Evolutionary conservation across 2,888 invertebrate genomes (phyloP), one percentile per base, ranked within the genome.

Genomic region (Caenorhabditis sulstoni): DNA sequence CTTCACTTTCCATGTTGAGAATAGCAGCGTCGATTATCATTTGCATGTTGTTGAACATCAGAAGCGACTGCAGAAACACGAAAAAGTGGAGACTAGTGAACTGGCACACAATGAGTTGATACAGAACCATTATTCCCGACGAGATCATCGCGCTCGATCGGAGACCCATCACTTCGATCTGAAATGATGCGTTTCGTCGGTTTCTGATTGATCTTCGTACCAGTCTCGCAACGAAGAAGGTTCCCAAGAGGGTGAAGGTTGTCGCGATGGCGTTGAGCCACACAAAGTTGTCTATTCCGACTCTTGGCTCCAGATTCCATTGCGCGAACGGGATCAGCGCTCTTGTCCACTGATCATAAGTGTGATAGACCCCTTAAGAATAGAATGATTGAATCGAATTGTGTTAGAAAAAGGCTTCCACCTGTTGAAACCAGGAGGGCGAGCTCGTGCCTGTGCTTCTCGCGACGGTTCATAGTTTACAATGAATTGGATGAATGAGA

Each of bases 281-380:
- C 3, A 83, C 70, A 35, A 86, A 79, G 20, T 82, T 73, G 49
- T 81, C 84, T 55, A 85, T 74, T 20, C 76, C 77, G 8, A 82
- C 79, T 3, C 62, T 18, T 0, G 88, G 88, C 20, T 75, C 47
- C 22, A 87, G 67, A 22, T 83, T 81, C 88, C 88, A 88, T 61
- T 83, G 81, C 35, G 82, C 68, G 57, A 88, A 88, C 7, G 88
- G 88, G 1, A 85, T 20, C 12, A 88, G 65, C 2, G 87, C 82
- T 11, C 82, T 80, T 3, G 82, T 82, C 88, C 88, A 88, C 64
- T 87, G 84, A 39, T 87, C 88, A 39, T 75, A 82, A 0, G 87
- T 85, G 62, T 87, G 84, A 79, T 86, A 87, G n/a, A 81, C 52
- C 14, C 87, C 86, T 73, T 52, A 79, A 58, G 65, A 65, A 44